A percentile compares a stretch with the other conserved stretches of the same genome.
Evolutionary conservation across 2,888 invertebrate genomes (phyloP).

Genomic region (Balanococcus diminutus): DNA sequence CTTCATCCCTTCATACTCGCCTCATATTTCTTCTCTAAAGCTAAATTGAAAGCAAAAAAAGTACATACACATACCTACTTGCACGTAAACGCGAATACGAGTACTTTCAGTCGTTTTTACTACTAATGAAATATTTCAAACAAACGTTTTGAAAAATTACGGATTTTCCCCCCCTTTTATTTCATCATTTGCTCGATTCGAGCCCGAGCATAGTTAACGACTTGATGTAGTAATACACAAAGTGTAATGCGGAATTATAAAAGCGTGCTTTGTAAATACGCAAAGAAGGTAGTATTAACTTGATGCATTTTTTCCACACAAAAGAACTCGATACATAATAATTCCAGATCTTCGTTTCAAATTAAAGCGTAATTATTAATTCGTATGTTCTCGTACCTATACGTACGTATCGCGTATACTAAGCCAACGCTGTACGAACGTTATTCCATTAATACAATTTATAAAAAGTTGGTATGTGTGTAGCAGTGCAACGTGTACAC

Average conservation of each 20-base stretch:
- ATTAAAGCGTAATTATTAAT: background rate
- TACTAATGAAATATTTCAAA: background rate
- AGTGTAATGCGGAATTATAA: background rate
- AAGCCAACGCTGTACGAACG: background rate
- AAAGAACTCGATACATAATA: background rate
- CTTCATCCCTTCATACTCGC: too few relatives aligned
- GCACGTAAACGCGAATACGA: too few relatives aligned
- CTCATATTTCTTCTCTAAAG: too few relatives aligned
- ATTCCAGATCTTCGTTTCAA: background rate
- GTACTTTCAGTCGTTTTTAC: background rate
- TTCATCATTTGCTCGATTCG: background rate
- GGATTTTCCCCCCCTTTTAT: background rate
- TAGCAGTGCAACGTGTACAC: too few relatives aligned
- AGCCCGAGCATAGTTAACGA: background rate
- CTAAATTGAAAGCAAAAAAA: background rate
- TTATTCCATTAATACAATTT: background rate
- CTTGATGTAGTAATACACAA: background rate
- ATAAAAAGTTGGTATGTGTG: background rate
- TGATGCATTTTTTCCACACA: background rate
- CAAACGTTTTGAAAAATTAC: background rate
- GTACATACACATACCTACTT: background rate
- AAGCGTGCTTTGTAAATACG: background rate
- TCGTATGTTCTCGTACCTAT: background rate
- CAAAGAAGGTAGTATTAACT: background rate
- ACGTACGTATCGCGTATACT: background rate